phyloP scores from a whole-genome alignment of 2,888 invertebrate genomes.

The Andrena praecox region DNA sequence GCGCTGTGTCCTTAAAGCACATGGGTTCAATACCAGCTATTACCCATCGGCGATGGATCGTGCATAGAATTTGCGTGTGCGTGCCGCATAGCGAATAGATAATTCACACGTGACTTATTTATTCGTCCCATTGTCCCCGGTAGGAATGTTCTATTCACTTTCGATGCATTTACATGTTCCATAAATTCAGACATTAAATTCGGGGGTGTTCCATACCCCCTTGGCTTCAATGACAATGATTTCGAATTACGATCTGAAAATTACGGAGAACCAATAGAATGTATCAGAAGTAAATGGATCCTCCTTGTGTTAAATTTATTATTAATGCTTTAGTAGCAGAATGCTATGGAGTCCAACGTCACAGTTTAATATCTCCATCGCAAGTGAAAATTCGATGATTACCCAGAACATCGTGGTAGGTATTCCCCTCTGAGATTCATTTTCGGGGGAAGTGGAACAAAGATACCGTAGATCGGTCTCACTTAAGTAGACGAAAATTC shows the following conservation, averaged over 20 bases:
- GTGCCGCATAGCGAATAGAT: constrained; percentile 3
- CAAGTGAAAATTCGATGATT: neutral
- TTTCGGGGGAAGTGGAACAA: constrained; percentile 18
- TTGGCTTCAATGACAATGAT: too few species aligned
- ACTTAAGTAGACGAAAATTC: constrained; percentile 32
- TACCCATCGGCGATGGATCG: constrained; percentile 40
- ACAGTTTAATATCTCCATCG: neutral
- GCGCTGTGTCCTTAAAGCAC: constrained; percentile 58
- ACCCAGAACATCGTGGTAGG: neutral
- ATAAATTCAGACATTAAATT: too few species aligned
- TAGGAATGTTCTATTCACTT: neutral
- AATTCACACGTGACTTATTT: constrained; percentile 47
- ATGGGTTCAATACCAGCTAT: constrained; percentile 47
- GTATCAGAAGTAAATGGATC: too few species aligned
- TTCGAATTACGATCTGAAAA: too few species aligned
- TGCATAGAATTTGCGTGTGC: constrained; percentile 14
- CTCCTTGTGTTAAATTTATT: neutral
- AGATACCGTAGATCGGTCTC: neutral
- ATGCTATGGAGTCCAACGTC: neutral
- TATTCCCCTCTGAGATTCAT: constrained; percentile 11
- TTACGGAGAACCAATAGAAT: too few species aligned
- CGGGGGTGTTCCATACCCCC: too few species aligned
- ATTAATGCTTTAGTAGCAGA: neutral
- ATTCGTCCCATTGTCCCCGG: constrained; percentile 8
- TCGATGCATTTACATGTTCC: too few species aligned